Percentiles rank a stretch among this genome's conserved stretches.
phyloP scores from a whole-genome alignment of 2,113 vertebrate species.

The Scolopax mira region DNA sequence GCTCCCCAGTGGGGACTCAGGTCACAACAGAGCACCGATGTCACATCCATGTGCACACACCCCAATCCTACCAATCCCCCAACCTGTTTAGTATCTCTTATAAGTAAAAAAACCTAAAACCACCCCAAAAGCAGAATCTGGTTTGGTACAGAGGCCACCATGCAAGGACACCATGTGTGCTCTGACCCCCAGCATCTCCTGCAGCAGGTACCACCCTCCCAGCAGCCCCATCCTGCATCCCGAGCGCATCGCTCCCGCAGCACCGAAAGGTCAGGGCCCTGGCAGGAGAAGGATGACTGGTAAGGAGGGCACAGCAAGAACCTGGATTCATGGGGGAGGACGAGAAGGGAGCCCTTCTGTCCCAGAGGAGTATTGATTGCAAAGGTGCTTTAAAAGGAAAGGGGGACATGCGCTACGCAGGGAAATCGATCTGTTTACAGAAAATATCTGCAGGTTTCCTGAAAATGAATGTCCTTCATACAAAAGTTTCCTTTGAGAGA shows the following conservation, averaged over 20 bases:
- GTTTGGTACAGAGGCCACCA: not conserved
- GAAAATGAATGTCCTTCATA: constrained; percentile 7
- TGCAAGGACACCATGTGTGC: not conserved
- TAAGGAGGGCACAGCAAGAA: not conserved
- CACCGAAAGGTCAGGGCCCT: not conserved
- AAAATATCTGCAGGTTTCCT: constrained; percentile 3
- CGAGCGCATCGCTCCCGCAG: rapidly evolving
- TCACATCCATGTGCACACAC: rapidly evolving
- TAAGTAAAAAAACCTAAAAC: not conserved
- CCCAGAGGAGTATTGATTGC: not conserved
- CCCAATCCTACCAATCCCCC: not conserved
- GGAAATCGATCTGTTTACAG: constrained; percentile 23
- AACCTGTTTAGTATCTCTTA: not conserved
- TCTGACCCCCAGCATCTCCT: not conserved
- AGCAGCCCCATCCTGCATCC: not conserved
- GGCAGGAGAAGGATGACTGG: not conserved
- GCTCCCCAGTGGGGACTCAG: not conserved
- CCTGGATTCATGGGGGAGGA: not conserved
- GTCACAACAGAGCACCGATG: not conserved
- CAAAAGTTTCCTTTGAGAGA: not conserved
- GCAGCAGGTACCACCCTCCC: not conserved
- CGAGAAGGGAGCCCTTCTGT: not conserved
- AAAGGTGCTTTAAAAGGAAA: not conserved
- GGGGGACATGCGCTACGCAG: rapidly evolving
- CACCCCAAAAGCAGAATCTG: not conserved